Evolutionary conservation across 37 sponge, comb jelly and placozoan species (phyloP), one percentile per base, ranked within the genome.

Genomic region (Chondrosia reniformis): DNA sequence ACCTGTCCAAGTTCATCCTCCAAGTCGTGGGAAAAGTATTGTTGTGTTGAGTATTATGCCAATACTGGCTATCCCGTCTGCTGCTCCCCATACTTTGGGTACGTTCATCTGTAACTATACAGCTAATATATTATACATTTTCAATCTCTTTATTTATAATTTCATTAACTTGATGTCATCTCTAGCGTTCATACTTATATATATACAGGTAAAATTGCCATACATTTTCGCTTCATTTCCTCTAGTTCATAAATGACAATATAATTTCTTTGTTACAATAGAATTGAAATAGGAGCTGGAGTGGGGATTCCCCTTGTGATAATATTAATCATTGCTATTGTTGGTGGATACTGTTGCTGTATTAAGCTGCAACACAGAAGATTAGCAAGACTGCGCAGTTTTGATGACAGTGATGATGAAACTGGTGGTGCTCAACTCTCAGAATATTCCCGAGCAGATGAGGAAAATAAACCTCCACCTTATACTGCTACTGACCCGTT

Each of bases 41-140:
- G 92, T 79, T 91, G 91, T 80, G 52, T 46, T 1, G 81, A 79
- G 34, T 39, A 21, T 58, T 61, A 61, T 4, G 76, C 76, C 25
- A 57, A 46, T 3, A 17, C 69, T 1, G 40, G 31, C 6, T 4
- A 66, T 13, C 79, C 69, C 76, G 55, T 22, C 46, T 91, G 92
- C 62, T 91, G 92, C 43, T 87, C 87, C 25, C 92, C 92, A 0
- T 87, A 87, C 74, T 71, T 82, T 54, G 88, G 82, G 88, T 87
- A 38, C 78, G 81, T 78, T 39, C n/a, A n/a, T n/a, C n/a, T n/a
- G n/a, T n/a, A n/a, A n/a, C n/a, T n/a, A n/a, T n/a, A n/a, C n/a
- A n/a, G n/a, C n/a, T n/a, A n/a, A n/a, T n/a, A n/a, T n/a, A n/a
- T n/a, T n/a, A n/a, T n/a, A n/a, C n/a, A n/a, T n/a, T n/a, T n/a